Evolutionary conservation across 2,888 invertebrate species (phyloP).

Genomic region (Anoncus sp.): DNA sequence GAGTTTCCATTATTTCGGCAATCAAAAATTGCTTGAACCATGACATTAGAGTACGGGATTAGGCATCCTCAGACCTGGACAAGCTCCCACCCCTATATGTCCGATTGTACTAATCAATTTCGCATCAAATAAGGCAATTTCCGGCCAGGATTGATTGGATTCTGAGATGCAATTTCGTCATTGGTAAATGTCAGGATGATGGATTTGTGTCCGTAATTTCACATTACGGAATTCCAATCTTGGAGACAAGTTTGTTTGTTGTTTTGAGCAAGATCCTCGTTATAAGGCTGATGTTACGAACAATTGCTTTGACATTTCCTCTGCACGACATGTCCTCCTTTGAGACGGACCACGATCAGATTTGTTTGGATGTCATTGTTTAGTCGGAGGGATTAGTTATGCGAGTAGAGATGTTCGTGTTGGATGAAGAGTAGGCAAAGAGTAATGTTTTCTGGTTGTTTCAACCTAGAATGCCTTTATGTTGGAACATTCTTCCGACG

Average conservation of each 20-base stretch:
- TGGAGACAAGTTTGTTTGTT: neutral
- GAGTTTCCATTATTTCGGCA: neutral
- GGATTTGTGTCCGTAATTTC: neutral
- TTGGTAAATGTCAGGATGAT: neutral
- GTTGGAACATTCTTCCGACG: neutral
- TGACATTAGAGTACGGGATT: too few relatives aligned
- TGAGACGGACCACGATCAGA: too few relatives aligned
- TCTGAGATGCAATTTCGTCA: neutral
- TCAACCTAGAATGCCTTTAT: too few relatives aligned
- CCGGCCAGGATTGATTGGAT: neutral
- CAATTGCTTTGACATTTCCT: neutral
- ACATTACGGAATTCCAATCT: neutral
- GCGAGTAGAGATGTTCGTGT: too few relatives aligned
- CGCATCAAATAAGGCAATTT: neutral
- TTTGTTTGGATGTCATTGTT: too few relatives aligned
- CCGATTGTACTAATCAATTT: conserved; percentile 11
- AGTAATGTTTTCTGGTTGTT: too few relatives aligned
- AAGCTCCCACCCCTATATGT: neutral
- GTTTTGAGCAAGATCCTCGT: neutral
- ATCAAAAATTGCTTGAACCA: neutral
- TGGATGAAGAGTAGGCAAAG: too few relatives aligned
- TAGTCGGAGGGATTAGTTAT: too few relatives aligned
- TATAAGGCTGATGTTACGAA: neutral
- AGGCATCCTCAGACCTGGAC: too few relatives aligned
- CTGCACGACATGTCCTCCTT: neutral